These are phyloP conservation scores for Petrosia ficiformis DNA, from an alignment of 37 sponge, comb jelly and placozoan species.

Conservation along the genomic window DNA sequence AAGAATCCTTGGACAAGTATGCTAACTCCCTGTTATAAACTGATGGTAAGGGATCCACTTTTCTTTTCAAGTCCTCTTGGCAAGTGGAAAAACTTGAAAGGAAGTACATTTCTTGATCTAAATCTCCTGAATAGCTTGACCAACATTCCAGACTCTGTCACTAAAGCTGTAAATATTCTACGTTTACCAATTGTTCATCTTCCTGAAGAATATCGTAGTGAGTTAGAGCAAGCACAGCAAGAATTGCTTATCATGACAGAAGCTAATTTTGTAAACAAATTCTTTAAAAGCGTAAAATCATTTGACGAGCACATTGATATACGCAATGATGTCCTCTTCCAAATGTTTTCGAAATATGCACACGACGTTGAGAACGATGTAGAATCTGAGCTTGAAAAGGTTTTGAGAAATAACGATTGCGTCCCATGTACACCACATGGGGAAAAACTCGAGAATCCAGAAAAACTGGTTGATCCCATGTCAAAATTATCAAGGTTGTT, in stretches of 20 bases:
- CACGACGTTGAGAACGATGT: background rate
- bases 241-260: no score
- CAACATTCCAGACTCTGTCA: constrained; percentile 3
- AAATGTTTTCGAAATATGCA: background rate
- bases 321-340: constrained; percentile 11
- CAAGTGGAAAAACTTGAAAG: constrained; percentile 13
- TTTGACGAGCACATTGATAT: background rate
- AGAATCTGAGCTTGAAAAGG: constrained; percentile 1
- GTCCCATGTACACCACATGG: constrained; percentile 56
- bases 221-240: background rate
- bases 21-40: background rate
- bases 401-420: constrained; percentile 7
- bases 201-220: background rate
- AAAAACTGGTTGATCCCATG: constrained; percentile 30
- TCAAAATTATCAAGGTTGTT: constrained; percentile 24
- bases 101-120: constrained; percentile 20
- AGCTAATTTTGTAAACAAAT: background rate
- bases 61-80: constrained; percentile 10
- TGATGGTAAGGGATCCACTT: background rate
- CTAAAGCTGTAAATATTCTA: background rate
- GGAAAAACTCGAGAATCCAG: background rate
- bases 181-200: constrained; percentile 23
- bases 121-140: background rate
- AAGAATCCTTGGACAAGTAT: constrained; percentile 2
- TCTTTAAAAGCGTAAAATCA: background rate